phyloP scores from a whole-genome alignment of 2,888 invertebrate genomes.

The Mycalesis mineus region DNA sequence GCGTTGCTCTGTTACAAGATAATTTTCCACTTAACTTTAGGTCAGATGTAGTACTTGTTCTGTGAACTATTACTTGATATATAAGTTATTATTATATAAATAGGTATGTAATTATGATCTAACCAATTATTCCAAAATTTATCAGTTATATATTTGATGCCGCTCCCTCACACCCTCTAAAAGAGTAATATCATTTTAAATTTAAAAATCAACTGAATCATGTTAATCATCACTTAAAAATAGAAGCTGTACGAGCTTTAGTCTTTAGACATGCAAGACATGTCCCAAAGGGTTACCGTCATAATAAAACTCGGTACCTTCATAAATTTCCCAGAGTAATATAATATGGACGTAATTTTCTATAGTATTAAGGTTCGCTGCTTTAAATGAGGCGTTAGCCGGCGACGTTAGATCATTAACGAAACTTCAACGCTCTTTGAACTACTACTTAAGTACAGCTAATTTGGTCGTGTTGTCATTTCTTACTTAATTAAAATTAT shows the following conservation, averaged over 20 bases:
- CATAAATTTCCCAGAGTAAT: conserved; percentile 11
- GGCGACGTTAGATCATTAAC: background rate
- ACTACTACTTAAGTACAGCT: background rate
- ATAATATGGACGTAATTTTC: conserved; percentile 13
- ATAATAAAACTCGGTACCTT: conserved; percentile 13
- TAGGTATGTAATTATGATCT: too few species aligned
- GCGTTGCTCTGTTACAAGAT: too few species aligned
- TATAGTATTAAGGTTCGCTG: conserved; percentile 4
- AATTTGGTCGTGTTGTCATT: background rate
- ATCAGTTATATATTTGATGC: too few species aligned
- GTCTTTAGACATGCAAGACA: conserved; percentile 4
- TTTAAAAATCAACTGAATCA: background rate
- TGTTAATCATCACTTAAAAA: background rate
- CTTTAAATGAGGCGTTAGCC: conserved; percentile 1
- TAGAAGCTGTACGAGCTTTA: background rate
- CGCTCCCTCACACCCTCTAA: too few species aligned
- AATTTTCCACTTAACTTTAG: too few species aligned
- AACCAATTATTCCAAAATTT: too few species aligned
- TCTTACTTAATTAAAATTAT: conserved; percentile 1
- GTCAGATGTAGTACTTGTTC: too few species aligned
- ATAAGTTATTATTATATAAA: too few species aligned
- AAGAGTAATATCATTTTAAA: too few species aligned
- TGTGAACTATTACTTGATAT: too few species aligned
- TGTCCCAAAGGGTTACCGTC: conserved; percentile 5
- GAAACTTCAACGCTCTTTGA: background rate